A percentile compares a stretch with the other conserved stretches of the same genome.
phyloP scores from a whole-genome alignment of 2,888 invertebrate species.

The Urechis unicinctus region DNA sequence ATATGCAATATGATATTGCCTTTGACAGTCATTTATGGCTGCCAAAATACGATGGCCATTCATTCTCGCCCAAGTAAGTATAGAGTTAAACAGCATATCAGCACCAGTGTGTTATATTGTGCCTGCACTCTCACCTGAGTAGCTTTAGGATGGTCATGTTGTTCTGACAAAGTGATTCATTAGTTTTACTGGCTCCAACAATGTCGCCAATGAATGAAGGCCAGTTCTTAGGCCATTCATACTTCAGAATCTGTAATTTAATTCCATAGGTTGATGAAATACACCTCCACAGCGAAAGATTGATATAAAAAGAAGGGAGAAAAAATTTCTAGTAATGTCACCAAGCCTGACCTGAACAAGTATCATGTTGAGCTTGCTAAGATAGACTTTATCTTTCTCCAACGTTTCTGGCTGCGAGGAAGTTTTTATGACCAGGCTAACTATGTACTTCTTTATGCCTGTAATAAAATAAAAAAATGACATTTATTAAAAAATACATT shows the following conservation, averaged over 20 bases:
- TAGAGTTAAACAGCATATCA: too few relatives aligned
- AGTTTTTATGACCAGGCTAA: constrained; percentile 95
- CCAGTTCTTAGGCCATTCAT: constrained; percentile 99
- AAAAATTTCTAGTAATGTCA: neutral
- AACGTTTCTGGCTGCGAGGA: constrained; percentile 84
- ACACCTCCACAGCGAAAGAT: too few relatives aligned
- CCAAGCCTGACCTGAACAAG: constrained; percentile 71
- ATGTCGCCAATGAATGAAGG: constrained; percentile 98
- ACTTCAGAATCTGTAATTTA: constrained; percentile 79
- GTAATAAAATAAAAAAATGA: constrained; percentile 17
- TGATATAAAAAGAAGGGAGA: neutral
- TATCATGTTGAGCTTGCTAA: constrained; percentile 98
- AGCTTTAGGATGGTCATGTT: constrained; percentile 98
- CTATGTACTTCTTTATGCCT: constrained; percentile 99
- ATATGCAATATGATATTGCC: too few relatives aligned
- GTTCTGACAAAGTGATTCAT: constrained; percentile 97
- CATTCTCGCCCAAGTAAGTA: too few relatives aligned
- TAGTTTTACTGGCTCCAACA: constrained; percentile 97
- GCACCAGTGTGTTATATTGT: too few relatives aligned
- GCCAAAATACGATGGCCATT: too few relatives aligned
- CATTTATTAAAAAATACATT: neutral
- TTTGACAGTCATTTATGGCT: too few relatives aligned
- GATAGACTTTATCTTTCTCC: constrained; percentile 90
- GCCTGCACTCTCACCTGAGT: constrained; percentile 57
- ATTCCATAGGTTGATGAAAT: neutral